Conservation (phyloP, 23 tunicate species). For the Halocynthia aurantium region DNA sequence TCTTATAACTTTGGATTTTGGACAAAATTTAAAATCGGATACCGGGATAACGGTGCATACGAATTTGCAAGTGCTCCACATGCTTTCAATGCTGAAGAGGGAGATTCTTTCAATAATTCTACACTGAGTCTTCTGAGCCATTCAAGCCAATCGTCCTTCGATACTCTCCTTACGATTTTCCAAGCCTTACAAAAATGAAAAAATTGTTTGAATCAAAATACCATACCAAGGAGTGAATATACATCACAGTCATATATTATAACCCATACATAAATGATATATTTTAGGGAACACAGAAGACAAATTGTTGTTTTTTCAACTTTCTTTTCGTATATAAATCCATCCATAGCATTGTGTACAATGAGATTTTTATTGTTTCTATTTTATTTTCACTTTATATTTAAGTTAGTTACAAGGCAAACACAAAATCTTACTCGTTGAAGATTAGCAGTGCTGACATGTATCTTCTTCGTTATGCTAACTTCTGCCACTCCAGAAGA, state of each 20-base stretch:
- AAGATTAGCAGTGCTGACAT: constrained; percentile 62
- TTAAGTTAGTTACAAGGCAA: too few relatives aligned
- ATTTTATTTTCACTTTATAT: too few relatives aligned
- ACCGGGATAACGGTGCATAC: constrained; percentile 80
- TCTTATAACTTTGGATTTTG: not conserved
- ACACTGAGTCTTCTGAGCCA: constrained; percentile 74
- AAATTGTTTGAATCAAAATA: not conserved
- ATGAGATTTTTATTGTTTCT: too few relatives aligned
- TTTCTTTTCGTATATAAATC: too few relatives aligned
- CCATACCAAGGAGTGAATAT: not conserved
- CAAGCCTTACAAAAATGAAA: constrained; percentile 46
- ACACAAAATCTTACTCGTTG: constrained; percentile 32
- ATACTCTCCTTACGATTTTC: constrained; percentile 57
- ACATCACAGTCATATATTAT: too few relatives aligned
- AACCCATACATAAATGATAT: too few relatives aligned
- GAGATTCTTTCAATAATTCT: constrained; percentile 75
- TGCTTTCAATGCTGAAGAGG: constrained; percentile 80
- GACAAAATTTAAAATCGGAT: not conserved
- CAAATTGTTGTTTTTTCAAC: too few relatives aligned
- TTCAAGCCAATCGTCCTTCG: constrained; percentile 89
- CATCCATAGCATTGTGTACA: too few relatives aligned
- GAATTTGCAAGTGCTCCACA: constrained; percentile 81
- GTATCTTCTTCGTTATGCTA: constrained; percentile 32
- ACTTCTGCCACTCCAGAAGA: constrained; percentile 23
- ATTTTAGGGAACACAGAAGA: too few relatives aligned